Percentiles rank a stretch among this genome's conserved stretches.
Evolutionary conservation across 2,888 invertebrate species (phyloP).

Genomic region (Glaucopsyche alexis): DNA sequence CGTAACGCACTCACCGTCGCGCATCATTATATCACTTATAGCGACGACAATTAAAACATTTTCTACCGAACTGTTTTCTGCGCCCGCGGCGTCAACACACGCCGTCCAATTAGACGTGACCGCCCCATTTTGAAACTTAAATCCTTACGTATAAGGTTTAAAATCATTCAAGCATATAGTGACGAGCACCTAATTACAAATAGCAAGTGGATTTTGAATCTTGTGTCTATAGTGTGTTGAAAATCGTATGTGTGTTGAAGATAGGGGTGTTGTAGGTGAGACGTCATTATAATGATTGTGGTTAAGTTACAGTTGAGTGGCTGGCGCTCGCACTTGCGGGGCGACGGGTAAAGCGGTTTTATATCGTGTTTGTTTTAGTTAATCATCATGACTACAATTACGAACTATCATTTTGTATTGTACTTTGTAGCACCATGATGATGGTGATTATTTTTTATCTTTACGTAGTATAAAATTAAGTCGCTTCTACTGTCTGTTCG

Average conservation of each 20-base stretch:
- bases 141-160: neutral
- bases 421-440: too few relatives aligned
- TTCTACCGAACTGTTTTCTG: neutral
- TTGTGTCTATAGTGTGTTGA: neutral
- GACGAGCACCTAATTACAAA: conserved; percentile 1
- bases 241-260: neutral
- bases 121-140: neutral
- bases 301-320: conserved; percentile 17
- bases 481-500: too few relatives aligned
- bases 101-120: neutral
- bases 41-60: conserved; percentile 9
- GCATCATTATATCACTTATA: neutral
- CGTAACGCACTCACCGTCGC: neutral
- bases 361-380: conserved; percentile 30
- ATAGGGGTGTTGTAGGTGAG: conserved; percentile 18
- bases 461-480: too few relatives aligned
- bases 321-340: neutral
- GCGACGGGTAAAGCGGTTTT: conserved; percentile 3
- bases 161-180: neutral
- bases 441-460: too few relatives aligned
- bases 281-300: conserved; percentile 20
- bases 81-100: conserved; percentile 24
- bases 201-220: neutral
- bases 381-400: conserved; percentile 35
- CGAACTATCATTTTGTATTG: too few relatives aligned